A percentile compares a stretch with the other conserved stretches of the same genome.
Conservation (phyloP, 2,797 vertebrate genomes). For the Gallinago solitaria region DNA sequence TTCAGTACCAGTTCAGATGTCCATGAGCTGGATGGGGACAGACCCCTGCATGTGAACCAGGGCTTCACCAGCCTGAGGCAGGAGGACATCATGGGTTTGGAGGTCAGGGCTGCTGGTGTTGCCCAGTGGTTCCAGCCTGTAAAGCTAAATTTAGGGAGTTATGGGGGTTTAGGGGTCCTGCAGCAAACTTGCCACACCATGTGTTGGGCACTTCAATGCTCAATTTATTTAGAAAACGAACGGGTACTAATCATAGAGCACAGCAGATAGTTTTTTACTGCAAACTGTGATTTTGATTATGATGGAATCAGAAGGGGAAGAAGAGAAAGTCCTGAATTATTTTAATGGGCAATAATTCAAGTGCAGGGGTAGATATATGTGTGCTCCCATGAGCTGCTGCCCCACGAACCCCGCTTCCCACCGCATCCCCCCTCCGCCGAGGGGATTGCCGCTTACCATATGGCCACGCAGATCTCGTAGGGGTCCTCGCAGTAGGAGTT, state of each 20-base stretch:
- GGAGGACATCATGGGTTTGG: not conserved
- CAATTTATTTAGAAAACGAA: not conserved
- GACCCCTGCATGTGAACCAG: not conserved
- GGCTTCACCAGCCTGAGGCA: not conserved
- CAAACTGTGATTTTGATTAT: not conserved
- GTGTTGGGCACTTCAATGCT: not conserved
- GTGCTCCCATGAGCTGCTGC: accelerated
- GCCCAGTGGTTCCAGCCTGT: not conserved
- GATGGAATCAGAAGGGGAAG: not conserved
- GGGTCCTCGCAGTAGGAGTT: constrained; percentile 83
- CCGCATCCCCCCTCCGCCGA: accelerated
- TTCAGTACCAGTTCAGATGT: not conserved
- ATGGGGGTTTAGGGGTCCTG: not conserved
- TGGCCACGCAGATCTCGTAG: constrained; percentile 87
- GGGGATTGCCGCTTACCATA: constrained; percentile 79
- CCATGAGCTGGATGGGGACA: accelerated
- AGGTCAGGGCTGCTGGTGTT: not conserved
- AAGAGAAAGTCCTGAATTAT: not conserved
- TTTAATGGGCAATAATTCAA: not conserved
- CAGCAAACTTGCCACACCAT: not conserved
- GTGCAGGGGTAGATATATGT: accelerated
- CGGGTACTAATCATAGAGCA: not conserved
- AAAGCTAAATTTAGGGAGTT: not conserved
- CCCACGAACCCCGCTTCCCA: accelerated
- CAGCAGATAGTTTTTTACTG: not conserved